A percentile compares a stretch with the other conserved stretches of the same genome.
Evolutionary conservation across 2,113 vertebrate species (phyloP).

Genomic region (Agapornis roseicollis): DNA sequence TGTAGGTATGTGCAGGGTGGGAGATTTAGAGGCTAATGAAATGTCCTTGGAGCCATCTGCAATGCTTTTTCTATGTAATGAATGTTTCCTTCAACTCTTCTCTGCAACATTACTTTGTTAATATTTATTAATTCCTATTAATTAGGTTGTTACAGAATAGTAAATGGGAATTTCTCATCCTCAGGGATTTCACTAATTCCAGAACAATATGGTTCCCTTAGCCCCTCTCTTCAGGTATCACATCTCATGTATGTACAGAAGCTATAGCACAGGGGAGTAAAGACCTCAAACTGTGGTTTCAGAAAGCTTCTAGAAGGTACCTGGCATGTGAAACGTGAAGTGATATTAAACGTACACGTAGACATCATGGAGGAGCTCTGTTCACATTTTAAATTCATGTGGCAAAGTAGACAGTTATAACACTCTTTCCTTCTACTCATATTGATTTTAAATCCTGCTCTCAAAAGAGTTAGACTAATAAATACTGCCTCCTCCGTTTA

Average conservation of each 20-base stretch:
- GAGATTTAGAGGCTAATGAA: neutral
- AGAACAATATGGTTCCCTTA: neutral
- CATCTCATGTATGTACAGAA: neutral
- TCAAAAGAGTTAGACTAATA: neutral
- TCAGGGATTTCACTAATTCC: neutral
- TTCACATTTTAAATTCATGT: neutral
- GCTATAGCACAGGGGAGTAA: neutral
- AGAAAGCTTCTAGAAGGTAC: neutral
- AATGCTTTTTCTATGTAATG: neutral
- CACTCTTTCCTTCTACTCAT: neutral
- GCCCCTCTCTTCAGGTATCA: neutral
- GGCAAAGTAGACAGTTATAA: neutral
- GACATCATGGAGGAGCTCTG: neutral
- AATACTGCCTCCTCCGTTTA: neutral
- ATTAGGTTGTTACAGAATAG: neutral
- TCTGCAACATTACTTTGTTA: neutral
- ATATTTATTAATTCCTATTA: neutral
- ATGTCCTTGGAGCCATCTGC: accelerated
- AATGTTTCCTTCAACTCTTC: neutral
- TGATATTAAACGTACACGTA: neutral
- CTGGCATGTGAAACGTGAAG: neutral
- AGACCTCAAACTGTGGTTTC: neutral
- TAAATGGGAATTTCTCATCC: neutral
- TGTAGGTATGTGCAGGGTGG: neutral
- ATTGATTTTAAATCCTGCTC: neutral